phyloP scores from a whole-genome alignment of 2,888 invertebrate species.

The Chymomyza amoena region DNA sequence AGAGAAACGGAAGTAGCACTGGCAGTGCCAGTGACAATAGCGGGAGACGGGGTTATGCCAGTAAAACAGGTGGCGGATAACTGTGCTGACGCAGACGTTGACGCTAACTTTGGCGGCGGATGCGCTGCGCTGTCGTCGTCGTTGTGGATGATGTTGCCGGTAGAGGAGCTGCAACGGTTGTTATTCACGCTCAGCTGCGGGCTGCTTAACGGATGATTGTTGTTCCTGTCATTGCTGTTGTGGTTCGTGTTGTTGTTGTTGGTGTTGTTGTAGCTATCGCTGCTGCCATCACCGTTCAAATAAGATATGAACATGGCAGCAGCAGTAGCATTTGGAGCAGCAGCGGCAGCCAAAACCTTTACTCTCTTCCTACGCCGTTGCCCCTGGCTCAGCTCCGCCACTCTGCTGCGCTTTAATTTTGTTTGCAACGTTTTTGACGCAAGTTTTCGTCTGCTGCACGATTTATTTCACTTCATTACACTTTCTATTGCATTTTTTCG shows the following conservation, averaged over 20 bases:
- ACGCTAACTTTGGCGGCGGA: not conserved
- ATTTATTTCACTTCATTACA: slow-evolving; percentile 49
- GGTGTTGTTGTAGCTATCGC: slow-evolving; percentile 29
- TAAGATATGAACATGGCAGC: slow-evolving; percentile 70
- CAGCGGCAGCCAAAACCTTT: not conserved
- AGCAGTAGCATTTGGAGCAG: not conserved
- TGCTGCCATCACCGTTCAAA: slow-evolving; percentile 58
- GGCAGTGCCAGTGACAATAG: slow-evolving; percentile 19
- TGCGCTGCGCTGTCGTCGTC: slow-evolving; percentile 21
- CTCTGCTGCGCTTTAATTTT: not conserved
- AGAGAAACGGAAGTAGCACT: not conserved
- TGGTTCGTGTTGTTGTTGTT: slow-evolving; percentile 14
- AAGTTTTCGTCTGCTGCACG: slow-evolving; percentile 8
- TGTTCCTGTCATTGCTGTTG: slow-evolving; percentile 6
- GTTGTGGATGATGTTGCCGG: not conserved
- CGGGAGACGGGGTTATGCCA: slow-evolving; percentile 18
- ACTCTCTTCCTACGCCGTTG: not conserved
- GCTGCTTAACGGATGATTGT: slow-evolving; percentile 15
- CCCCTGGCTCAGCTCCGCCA: not conserved
- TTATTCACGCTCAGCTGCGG: not conserved
- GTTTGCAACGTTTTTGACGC: not conserved
- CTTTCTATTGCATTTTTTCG: slow-evolving; percentile 8
- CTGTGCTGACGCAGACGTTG: not conserved
- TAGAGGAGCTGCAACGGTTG: slow-evolving; percentile 24
- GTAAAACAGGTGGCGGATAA: not conserved